Base-by-base conservation (phyloP, 2,113 vertebrate genomes). In the Okapia johnstoni region DNA sequence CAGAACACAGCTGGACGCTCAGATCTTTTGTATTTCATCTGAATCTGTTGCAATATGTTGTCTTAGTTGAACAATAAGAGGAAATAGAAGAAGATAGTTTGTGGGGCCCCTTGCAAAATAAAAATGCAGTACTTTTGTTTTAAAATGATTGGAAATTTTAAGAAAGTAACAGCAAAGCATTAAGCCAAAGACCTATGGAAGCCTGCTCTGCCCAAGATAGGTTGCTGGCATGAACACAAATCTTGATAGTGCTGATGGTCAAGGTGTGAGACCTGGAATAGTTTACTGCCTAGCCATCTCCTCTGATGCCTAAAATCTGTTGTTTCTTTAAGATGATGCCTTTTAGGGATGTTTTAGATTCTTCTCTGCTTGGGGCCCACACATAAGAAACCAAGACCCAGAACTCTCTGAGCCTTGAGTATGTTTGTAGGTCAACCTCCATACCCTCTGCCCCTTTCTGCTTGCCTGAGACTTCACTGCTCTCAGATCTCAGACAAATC, bases 381-480 rank as follows among this genome's bases (percentile, higher is more conserved):
- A 23, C 2, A 7, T 63, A 8, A 77, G 80, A 61, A 93, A 43
- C 23, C 23, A 21, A 54, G n/a, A 23, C n/a, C 6, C 21, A 92
- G 46, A 77, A 14, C 17, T 6, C 23, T 9, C 28, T 28, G 63
- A 92, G 26, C 10, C 30, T 28, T 52, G 50, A n/a, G 54, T 46
- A n/a, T 36, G 5, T 54, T 7, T n/a, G 2, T 7, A 7, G 16
- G 1, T n/a, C 25, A 52, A 1, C 4, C 40, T 26, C 11, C 4
- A 0, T 43, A 43, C 23, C 6, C 40, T 76, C 83, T 46, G 19
- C 28, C 30, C 5, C 70, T 80, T 70, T n/a, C 76, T 85, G 23
- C 3, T 30, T 5, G 1, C 58, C 63, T 17, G 25, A 54, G 58
- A 43, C 23, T 16, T 52, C 3, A 6, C 50, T 55, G 28, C 92